These are phyloP conservation scores for Cephonodes hylas DNA, from an alignment of 2,888 invertebrate genomes.

Conservation along the genomic window DNA sequence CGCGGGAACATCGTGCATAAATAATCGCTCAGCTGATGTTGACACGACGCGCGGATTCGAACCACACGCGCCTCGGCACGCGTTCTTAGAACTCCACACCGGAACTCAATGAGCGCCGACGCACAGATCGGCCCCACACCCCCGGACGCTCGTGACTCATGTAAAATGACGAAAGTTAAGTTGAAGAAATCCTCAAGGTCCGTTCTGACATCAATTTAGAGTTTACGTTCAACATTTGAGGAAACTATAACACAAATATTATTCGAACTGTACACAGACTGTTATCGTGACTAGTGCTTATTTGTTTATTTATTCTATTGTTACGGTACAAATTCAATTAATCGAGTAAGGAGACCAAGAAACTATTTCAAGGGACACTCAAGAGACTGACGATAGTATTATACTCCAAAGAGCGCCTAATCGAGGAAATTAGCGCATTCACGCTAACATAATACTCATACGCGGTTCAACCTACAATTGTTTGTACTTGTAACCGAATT, in stretches of 20 bases:
- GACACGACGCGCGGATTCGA: slow-evolving; percentile 37
- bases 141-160: slow-evolving; percentile 64
- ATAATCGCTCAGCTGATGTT: slow-evolving; percentile 67
- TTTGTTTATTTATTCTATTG: slow-evolving; percentile 32
- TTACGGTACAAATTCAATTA: slow-evolving; percentile 17
- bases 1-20: slow-evolving; percentile 55
- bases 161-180: slow-evolving; percentile 80
- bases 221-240: slow-evolving; percentile 43
- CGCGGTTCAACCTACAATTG: slow-evolving; percentile 21
- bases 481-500: slow-evolving; percentile 13
- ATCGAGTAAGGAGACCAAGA: background rate
- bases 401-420: slow-evolving; percentile 54
- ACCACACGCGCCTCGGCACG: slow-evolving; percentile 25
- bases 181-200: slow-evolving; percentile 65
- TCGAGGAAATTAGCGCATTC: slow-evolving; percentile 31
- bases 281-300: slow-evolving; percentile 29
- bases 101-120: slow-evolving; percentile 53
- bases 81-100: slow-evolving; percentile 41
- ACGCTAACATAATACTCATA: slow-evolving; percentile 24
- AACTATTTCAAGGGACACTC: slow-evolving; percentile 20
- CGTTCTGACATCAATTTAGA: slow-evolving; percentile 44
- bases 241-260: slow-evolving; percentile 55
- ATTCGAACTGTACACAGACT: slow-evolving; percentile 39
- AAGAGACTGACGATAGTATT: slow-evolving; percentile 51
- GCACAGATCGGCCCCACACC: slow-evolving; percentile 41